These are phyloP conservation scores for Slavum lentiscoides DNA, from an alignment of 2,888 invertebrate species.

Conservation along the genomic window DNA sequence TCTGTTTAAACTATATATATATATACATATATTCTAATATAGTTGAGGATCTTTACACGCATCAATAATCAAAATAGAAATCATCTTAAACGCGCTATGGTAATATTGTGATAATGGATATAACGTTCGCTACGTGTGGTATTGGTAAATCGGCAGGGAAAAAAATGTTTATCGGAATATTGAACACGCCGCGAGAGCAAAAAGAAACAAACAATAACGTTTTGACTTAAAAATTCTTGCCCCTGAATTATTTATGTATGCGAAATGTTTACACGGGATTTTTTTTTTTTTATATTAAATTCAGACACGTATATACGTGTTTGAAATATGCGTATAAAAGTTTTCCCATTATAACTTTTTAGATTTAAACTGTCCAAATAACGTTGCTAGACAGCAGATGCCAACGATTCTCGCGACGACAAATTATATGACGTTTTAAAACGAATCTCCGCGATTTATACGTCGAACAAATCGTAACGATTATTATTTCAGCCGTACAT, in stretches of 20 bases:
- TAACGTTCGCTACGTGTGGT: not conserved
- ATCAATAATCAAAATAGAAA: too few relatives aligned
- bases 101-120: too few relatives aligned
- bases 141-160: not conserved
- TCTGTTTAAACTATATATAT: too few relatives aligned
- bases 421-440: conserved; percentile 8
- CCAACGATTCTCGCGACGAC: conserved; percentile 4
- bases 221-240: not conserved
- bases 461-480: not conserved
- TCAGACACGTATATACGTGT: conserved; percentile 24
- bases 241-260: conserved; percentile 17
- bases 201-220: too few relatives aligned
- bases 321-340: conserved; percentile 42
- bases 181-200: not conserved
- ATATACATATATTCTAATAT: too few relatives aligned
- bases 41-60: too few relatives aligned
- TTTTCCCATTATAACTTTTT: conserved; percentile 52
- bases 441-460: conserved; percentile 15
- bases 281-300: conserved; percentile 48
- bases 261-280: conserved; percentile 33
- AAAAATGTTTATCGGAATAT: not conserved
- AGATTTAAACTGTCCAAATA: conserved; percentile 51
- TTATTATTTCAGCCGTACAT: too few relatives aligned
- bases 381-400: conserved; percentile 41
- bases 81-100: too few relatives aligned